Evolutionary conservation across 2,113 vertebrate genomes (phyloP), one percentile per base, ranked within the genome.

Genomic region (Morphnarchus princeps): DNA sequence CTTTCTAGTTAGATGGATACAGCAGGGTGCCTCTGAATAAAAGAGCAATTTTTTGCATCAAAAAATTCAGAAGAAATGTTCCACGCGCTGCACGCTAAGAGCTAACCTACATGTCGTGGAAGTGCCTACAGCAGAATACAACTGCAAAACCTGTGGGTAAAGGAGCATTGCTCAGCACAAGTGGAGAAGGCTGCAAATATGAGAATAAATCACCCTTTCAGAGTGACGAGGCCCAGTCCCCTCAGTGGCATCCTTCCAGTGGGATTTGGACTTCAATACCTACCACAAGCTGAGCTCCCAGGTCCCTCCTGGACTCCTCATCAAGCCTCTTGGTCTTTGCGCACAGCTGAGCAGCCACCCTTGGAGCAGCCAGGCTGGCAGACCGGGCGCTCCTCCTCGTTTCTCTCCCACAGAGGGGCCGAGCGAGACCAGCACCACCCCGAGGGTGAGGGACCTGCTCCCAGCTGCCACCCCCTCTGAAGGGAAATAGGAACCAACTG

Each of bases 361-460:
- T 67, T 55, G 43, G n/a, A 78, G 63, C 63, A 61, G 32, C 24
- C 42, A 42, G 15, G 4, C 17, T 47, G 36, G n/a, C 19, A 59
- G 38, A 16, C 25, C 0, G 0, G 0, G 19, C 0, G 0, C 4
- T 34, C 25, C 54, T 90, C 10, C 42, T 54, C 25, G 3, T 38
- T 45, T 18, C 36, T 62, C 9, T 6, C 61, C 38, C 3, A 0
- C 21, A 6, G 14, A 31, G 11, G 9, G 8, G 20, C 7, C 0
- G 1, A 45, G 42, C 0, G 1, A 42, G 45, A 71, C 9, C 28
- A 40, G 31, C 40, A 79, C 4, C 7, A 18, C 4, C 9, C 17
- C 40, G 36, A 28, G 28, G 31, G 21, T 9, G 31, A 90, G 45
- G 11, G 24, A 40, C 49, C 29, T 59, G 8, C 13, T 84, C 42